phyloP scores from a whole-genome alignment of 2,888 invertebrate genomes.

The Trissolcus brochymenae region DNA sequence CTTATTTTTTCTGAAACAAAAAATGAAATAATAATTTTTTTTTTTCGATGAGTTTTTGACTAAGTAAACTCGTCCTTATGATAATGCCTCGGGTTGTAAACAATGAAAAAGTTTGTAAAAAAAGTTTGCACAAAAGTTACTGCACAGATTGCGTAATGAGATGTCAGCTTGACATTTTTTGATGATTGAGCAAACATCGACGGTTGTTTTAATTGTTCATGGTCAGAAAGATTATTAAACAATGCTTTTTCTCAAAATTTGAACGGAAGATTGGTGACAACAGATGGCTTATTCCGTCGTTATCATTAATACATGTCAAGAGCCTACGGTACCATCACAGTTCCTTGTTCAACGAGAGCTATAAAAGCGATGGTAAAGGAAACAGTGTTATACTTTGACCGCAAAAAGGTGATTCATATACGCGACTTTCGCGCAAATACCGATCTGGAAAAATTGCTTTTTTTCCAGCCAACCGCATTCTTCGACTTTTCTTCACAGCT shows the following conservation, averaged over 20 bases:
- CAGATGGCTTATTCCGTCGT: slow-evolving; percentile 1
- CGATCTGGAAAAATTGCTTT: slow-evolving; percentile 17
- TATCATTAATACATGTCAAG: slow-evolving; percentile 28
- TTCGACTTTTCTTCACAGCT: not conserved
- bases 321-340: slow-evolving; percentile 25
- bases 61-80: slow-evolving; percentile 21
- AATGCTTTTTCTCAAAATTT: slow-evolving; percentile 7
- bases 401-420: slow-evolving; percentile 35
- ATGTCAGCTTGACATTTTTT: slow-evolving; percentile 11
- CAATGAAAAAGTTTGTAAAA: slow-evolving; percentile 35
- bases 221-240: not conserved
- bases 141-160: slow-evolving; percentile 15
- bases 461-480: slow-evolving; percentile 8
- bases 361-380: slow-evolving; percentile 31
- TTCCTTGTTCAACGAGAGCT: slow-evolving; percentile 17
- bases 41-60: not conserved
- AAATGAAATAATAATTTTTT: not conserved
- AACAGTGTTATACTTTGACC: slow-evolving; percentile 10
- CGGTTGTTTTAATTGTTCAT: slow-evolving; percentile 3
- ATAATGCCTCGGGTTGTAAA: slow-evolving; percentile 18
- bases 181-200: slow-evolving; percentile 1
- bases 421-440: slow-evolving; percentile 25
- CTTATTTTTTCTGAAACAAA: not conserved
- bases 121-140: slow-evolving; percentile 25
- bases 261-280: not conserved